Conservation (phyloP, 1,140 invertebrate genomes). For the Coenobita brevimanus region DNA sequence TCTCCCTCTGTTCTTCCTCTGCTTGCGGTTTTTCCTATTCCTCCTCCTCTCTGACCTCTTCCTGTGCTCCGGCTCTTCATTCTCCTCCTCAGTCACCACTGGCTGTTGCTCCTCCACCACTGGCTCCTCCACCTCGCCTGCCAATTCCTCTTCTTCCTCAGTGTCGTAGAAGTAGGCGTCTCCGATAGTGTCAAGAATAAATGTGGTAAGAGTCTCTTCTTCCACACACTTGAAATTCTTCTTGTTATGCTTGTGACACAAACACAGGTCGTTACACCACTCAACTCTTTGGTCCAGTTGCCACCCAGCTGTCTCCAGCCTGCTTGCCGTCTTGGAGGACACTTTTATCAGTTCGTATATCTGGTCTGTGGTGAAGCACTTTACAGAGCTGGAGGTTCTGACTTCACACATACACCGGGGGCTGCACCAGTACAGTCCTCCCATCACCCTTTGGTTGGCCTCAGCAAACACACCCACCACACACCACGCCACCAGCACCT, state of each 20-base stretch:
- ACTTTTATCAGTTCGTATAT: conserved; percentile 24
- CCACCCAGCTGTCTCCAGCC: conserved; percentile 25
- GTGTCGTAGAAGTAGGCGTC: conserved; percentile 26
- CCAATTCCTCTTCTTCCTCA: not conserved
- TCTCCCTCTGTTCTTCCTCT: conserved; percentile 23
- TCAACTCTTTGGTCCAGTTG: not conserved
- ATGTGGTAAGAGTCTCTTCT: not conserved
- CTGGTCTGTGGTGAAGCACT: conserved; percentile 42
- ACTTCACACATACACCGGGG: conserved; percentile 53
- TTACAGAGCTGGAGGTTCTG: conserved; percentile 7
- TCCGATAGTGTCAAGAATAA: conserved; percentile 45
- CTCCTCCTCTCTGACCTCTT: conserved; percentile 26
- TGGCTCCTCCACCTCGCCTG: not conserved
- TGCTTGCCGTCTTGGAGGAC: not conserved
- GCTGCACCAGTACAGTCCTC: conserved; percentile 49
- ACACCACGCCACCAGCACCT: not conserved
- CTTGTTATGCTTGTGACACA: conserved; percentile 39
- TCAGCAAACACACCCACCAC: conserved; percentile 6
- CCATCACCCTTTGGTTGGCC: not conserved
- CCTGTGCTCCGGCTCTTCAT: conserved; percentile 11
- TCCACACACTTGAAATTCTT: conserved; percentile 43
- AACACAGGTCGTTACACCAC: conserved; percentile 59
- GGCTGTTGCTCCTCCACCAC: not conserved
- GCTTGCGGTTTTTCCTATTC: conserved; percentile 33
- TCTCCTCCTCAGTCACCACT: not conserved